These are phyloP conservation scores for Ectemnius lituratus DNA, from an alignment of 2,888 invertebrate genomes.

Conservation along the genomic window DNA sequence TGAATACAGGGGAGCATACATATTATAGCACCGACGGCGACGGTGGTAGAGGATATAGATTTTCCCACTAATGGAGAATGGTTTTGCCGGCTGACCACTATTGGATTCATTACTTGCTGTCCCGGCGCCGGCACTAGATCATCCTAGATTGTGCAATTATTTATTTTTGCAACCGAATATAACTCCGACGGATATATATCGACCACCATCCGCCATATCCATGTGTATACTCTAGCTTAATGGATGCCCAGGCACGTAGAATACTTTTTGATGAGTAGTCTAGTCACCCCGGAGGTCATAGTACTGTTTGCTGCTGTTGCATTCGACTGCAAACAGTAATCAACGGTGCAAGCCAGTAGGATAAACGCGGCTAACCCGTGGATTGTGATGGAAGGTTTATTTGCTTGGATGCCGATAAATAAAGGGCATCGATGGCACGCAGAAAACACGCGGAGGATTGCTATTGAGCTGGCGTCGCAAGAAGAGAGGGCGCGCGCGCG, in stretches of 20 bases:
- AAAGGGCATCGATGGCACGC: neutral
- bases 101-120: neutral
- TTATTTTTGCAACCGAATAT: neutral
- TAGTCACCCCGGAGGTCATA: too few relatives aligned
- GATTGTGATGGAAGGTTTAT: neutral
- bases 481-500: neutral
- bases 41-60: neutral
- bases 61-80: neutral
- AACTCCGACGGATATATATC: too few relatives aligned
- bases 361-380: too few relatives aligned
- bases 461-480: neutral
- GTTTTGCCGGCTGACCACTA: neutral
- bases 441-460: too few relatives aligned
- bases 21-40: neutral
- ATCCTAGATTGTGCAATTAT: neutral
- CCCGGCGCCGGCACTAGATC: too few relatives aligned
- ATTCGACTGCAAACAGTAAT: too few relatives aligned
- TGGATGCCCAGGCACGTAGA: too few relatives aligned
- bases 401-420: neutral
- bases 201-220: too few relatives aligned
- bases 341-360: too few relatives aligned
- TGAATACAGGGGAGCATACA: neutral
- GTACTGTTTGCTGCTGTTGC: too few relatives aligned
- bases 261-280: too few relatives aligned
- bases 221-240: too few relatives aligned